Base-by-base conservation (phyloP, 1,140 invertebrate genomes). In the Eumaeus atala region DNA sequence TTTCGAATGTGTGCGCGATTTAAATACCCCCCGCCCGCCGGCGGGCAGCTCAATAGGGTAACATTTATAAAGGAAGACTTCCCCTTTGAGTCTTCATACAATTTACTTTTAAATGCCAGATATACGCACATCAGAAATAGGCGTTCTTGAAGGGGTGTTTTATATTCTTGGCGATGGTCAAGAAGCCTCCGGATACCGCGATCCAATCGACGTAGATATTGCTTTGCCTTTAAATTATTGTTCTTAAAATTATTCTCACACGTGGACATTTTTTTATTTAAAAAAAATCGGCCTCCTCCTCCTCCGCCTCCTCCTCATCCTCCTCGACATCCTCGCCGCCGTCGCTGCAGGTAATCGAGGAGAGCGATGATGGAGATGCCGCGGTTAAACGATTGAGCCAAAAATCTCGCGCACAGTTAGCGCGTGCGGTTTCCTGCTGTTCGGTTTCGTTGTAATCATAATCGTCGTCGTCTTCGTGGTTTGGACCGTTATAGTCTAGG, bases 31-130 rank as follows among this genome's bases (percentile, higher is more conserved):
- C 28, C 11, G 33, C 21, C 16, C 35, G 35, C 11, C 17, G 48
- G 48, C 33, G 33, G 14, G 9, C 48, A 50, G 8, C 48, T 50
- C 48, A 50, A 50, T 14, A 50, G 11, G 33, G 48, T 50, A 8
- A 50, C 48, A 3, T 50, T 33, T 8, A 33, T 33, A 9, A 50
- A 50, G 8, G n/a, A 35, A 11, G 48, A 14, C 35, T 36, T 50
- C 0, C 48, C 14, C 16, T 34, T 36, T 0, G 28, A 14, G 8
- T 50, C 48, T 3, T 50, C 48, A 12, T 48, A 48, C 33, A 48
- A 4, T 12, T 18, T 28, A 12, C n/a, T 14, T 14, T 33, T 28
- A 34, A 34, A 50, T 16, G 48, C 48, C 35, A 50, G 21, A 34
- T 50, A 14, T 7, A 34, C 33, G 21, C 33, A 33, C 28, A 50